phyloP scores from a whole-genome alignment of 2,113 vertebrate species.

The Plestiodon gilberti region DNA sequence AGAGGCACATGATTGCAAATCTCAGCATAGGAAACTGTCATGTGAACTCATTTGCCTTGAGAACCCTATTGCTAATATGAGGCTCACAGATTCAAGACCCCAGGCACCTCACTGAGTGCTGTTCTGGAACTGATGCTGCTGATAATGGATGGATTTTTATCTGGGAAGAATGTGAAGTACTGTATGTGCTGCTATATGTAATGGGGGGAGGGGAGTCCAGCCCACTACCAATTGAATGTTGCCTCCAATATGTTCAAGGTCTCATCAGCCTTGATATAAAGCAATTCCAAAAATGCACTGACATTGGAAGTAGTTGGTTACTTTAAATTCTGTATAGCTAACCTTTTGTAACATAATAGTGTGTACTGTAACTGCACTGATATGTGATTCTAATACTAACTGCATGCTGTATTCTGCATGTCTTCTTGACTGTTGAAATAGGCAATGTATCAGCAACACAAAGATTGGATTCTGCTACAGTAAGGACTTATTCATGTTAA shows the following conservation, averaged over 20 bases:
- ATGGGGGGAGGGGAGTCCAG: not conserved
- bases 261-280: not conserved
- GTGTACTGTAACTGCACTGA: slow-evolving; percentile 39
- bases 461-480: slow-evolving; percentile 94
- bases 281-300: not conserved
- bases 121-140: not conserved
- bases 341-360: slow-evolving; percentile 34
- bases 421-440: slow-evolving; percentile 78
- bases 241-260: not conserved
- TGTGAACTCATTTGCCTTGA: not conserved
- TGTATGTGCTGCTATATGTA: not conserved
- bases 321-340: slow-evolving; percentile 24
- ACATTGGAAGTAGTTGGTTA: not conserved
- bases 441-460: slow-evolving; percentile 90
- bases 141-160: not conserved
- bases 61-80: not conserved
- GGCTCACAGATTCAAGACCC: not conserved
- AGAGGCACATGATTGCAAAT: not conserved
- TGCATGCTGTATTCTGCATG: slow-evolving; percentile 91
- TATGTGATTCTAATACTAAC: slow-evolving; percentile 78
- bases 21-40: not conserved
- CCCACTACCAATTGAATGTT: not conserved
- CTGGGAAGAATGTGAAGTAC: not conserved
- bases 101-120: not conserved
- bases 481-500: slow-evolving; percentile 99